These are phyloP conservation scores for Rhinichthys klamathensis DNA, from an alignment of 2,113 vertebrate species.

Conservation along the genomic window DNA sequence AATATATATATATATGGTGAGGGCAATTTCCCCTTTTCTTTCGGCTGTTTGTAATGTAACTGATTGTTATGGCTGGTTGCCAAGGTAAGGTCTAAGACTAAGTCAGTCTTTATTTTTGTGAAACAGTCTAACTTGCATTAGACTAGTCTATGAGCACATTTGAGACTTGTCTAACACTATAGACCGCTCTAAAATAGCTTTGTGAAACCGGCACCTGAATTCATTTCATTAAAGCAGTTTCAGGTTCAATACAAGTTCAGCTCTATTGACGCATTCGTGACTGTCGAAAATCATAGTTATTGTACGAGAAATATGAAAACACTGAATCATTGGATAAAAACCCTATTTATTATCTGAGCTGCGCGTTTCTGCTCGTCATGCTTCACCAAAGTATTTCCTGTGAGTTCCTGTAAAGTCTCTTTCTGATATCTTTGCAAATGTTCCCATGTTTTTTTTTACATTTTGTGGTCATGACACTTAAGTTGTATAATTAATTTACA, in stretches of 20 bases:
- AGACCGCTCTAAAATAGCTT: no score
- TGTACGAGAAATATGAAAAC: neutral
- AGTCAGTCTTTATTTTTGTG: no score
- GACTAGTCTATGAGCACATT: no score
- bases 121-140: no score
- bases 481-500: neutral
- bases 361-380: neutral
- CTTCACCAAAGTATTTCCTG: neutral
- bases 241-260: neutral
- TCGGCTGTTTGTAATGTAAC: no score
- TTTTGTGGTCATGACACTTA: neutral
- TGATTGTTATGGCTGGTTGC: no score
- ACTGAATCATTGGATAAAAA: neutral
- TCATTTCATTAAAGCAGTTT: neutral
- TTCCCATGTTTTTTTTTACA: neutral
- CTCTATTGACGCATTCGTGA: neutral
- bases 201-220: no score
- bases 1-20: no score
- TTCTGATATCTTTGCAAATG: neutral
- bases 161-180: no score
- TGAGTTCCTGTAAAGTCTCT: neutral
- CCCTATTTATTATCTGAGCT: neutral
- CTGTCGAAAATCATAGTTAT: neutral
- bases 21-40: no score
- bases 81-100: no score